Conservation (phyloP, 2,888 invertebrate species). For the Seladonia tumulorum region DNA sequence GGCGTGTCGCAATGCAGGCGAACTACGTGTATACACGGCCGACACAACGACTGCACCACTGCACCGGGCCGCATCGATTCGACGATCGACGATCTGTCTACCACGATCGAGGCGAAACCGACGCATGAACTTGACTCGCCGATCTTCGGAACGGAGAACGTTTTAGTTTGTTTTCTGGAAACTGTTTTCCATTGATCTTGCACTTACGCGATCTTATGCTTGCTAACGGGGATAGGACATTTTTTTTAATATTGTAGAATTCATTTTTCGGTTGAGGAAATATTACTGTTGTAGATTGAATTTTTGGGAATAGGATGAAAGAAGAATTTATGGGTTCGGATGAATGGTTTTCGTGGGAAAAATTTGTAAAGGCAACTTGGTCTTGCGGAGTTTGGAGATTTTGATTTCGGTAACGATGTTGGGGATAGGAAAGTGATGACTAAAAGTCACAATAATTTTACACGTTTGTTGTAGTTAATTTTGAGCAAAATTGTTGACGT, state of each 20-base stretch:
- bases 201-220: too few species aligned
- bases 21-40: constrained; percentile 41
- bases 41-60: constrained; percentile 16
- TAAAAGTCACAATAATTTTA: too few species aligned
- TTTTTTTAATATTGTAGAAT: not conserved
- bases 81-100: not conserved
- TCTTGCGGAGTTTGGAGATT: too few species aligned
- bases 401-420: too few species aligned
- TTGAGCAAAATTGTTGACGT: too few species aligned
- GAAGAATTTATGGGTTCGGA: too few species aligned
- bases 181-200: not conserved
- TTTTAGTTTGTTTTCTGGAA: not conserved
- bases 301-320: not conserved
- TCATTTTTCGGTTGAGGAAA: not conserved
- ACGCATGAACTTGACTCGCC: not conserved
- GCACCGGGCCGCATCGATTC: not conserved
- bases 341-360: too few species aligned
- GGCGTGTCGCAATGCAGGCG: constrained; percentile 69
- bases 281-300: not conserved
- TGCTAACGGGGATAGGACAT: too few species aligned
- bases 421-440: too few species aligned
- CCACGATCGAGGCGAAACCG: not conserved
- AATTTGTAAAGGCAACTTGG: too few species aligned
- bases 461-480: too few species aligned
- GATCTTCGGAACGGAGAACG: not conserved